Base-by-base conservation (phyloP, 1,140 invertebrate genomes). In the Leptinotarsa lineolata region DNA sequence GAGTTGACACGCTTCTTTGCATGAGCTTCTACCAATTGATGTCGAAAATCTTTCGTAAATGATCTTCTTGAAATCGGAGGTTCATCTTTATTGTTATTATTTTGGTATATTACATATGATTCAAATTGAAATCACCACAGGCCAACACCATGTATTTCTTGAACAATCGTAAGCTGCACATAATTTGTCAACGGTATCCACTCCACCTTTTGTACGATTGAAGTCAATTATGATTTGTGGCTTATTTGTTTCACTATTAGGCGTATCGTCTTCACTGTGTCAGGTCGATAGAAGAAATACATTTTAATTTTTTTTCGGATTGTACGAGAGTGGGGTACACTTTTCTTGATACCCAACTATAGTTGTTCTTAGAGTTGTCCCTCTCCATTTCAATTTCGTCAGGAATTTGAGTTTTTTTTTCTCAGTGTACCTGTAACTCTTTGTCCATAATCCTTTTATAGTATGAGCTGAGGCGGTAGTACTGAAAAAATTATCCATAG, bases 401-500 rank as follows among this genome's bases (percentile, higher is more conserved):
- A 21, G 61, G 61, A 64, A 64, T 64, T 3, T 64, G 18, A 22
- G 61, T n/a, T 64, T 64, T 64, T 64, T 22, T 24, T 64, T 22
- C 22, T 64, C 6, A 24, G 44, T 15, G 61, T 64, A 22, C 61
- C 61, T 22, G 22, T 64, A 15, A 64, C 13, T 24, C 1, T 64
- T 6, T 22, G 22, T 6, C 61, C 22, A 24, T 3, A 21, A 2
- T 64, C 61, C 4, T 64, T 64, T 6, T 22, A 12, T 21, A 64
- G 61, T 24, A 64, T 20, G 6, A 20, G 6, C 22, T 22, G 6
- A 64, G 61, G n/a, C n/a, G n/a, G n/a, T 64, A 22, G 18, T 24
- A 21, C 18, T 64, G 22, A 64, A 64, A 64, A 64, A 64, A 24
- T 64, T 64, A 24, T 64, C 61, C 18, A 64, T 64, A 15, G 18